Evolutionary conservation across 1,140 invertebrate genomes (phyloP).

Genomic region (Zaprionus capensis): DNA sequence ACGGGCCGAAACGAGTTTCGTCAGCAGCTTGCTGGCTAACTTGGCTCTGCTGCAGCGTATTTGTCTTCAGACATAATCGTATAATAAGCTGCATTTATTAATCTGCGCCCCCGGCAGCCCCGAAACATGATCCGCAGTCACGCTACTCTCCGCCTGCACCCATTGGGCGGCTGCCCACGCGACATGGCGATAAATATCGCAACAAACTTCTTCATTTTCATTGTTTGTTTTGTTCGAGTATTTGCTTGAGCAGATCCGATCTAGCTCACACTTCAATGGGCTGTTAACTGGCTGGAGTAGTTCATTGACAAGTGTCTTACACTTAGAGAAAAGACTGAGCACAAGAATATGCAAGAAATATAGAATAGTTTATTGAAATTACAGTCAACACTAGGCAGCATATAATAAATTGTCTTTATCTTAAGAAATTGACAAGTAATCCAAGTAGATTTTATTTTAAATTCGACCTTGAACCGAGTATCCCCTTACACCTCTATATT

Average conservation of each 20-base stretch:
- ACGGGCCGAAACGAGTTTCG: slow-evolving; percentile 32
- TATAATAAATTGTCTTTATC: background rate
- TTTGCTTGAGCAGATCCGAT: background rate
- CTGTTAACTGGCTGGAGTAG: slow-evolving; percentile 35
- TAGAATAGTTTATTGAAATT: background rate
- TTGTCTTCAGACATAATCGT: slow-evolving; percentile 21
- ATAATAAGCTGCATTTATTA: slow-evolving; percentile 50
- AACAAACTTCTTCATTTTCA: slow-evolving; percentile 12
- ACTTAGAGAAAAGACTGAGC: slow-evolving; percentile 11
- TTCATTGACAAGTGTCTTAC: slow-evolving; percentile 23
- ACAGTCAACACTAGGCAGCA: background rate
- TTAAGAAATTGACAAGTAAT: background rate
- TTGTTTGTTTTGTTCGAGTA: slow-evolving; percentile 4
- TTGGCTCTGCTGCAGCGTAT: slow-evolving; percentile 13
- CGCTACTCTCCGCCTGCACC: slow-evolving; percentile 10
- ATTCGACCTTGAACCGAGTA: background rate
- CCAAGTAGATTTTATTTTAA: background rate
- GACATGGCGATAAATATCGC: slow-evolving; percentile 7
- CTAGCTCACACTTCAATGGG: slow-evolving; percentile 32
- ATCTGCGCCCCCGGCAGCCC: slow-evolving; percentile 33
- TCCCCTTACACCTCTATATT: background rate
- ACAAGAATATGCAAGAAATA: background rate
- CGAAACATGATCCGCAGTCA: slow-evolving; percentile 48
- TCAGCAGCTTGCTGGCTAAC: background rate
- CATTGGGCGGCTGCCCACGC: slow-evolving; percentile 43